These are phyloP conservation scores for Coccyzus lansbergi DNA, from an alignment of 2,797 vertebrate genomes.

Conservation along the genomic window DNA sequence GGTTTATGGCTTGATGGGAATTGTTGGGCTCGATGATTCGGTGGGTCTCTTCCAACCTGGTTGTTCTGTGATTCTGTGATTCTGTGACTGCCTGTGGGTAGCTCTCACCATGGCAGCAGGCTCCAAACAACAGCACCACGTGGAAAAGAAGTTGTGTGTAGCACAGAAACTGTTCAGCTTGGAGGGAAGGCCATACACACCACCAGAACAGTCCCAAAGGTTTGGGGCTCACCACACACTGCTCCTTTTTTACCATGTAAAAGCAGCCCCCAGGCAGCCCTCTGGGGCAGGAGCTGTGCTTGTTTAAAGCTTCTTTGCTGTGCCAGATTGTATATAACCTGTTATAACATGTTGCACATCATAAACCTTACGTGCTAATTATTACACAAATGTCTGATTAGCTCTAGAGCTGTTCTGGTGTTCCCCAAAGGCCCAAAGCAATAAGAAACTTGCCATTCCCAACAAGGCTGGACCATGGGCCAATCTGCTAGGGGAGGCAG, in stretches of 20 bases:
- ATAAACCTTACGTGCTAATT: neutral
- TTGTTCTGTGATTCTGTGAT: no score
- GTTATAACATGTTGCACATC: neutral
- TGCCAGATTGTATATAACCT: neutral
- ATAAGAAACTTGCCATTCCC: neutral
- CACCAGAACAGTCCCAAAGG: neutral
- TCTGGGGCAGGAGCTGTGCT: neutral
- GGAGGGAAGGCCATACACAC: neutral
- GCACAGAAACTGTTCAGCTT: neutral
- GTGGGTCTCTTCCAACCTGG: no score
- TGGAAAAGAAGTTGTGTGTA: neutral
- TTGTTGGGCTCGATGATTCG: no score
- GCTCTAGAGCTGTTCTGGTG: neutral
- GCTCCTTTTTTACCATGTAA: neutral
- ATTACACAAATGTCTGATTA: neutral
- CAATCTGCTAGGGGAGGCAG: neutral
- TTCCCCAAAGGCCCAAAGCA: neutral
- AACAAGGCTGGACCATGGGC: neutral
- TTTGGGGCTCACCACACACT: neutral
- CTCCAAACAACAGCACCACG: neutral
- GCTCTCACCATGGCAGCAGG: neutral
- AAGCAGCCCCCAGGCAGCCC: neutral
- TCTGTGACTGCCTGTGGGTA: neutral
- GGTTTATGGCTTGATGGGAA: no score
- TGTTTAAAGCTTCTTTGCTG: neutral